Conservation (phyloP, 2,888 invertebrate species). For the Belgica antarctica region DNA sequence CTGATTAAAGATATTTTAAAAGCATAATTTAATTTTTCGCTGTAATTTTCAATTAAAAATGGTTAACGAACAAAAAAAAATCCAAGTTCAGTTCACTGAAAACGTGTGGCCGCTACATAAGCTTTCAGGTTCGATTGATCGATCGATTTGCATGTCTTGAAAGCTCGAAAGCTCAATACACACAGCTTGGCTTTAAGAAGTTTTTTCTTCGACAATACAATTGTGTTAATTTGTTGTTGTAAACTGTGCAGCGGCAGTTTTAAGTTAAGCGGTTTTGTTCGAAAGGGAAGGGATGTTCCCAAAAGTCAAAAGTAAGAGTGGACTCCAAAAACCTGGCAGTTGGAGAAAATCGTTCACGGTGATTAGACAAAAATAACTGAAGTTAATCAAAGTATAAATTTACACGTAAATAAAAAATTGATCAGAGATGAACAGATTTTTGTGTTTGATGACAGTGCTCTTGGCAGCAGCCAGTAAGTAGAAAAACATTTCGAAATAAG, state of each 20-base stretch:
- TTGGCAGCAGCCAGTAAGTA: slow-evolving; percentile 36
- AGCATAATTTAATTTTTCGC: too few relatives aligned
- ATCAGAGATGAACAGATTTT: slow-evolving; percentile 34
- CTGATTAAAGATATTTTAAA: too few relatives aligned
- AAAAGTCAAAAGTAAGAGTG: slow-evolving; percentile 44
- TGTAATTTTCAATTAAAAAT: too few relatives aligned
- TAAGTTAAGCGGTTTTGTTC: neutral
- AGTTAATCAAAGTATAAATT: neutral
- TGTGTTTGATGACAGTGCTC: slow-evolving; percentile 30
- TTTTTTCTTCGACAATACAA: slow-evolving; percentile 12
- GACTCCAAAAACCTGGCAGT: slow-evolving; percentile 43
- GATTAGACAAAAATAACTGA: slow-evolving; percentile 43
- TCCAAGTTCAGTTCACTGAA: too few relatives aligned
- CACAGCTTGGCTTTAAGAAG: slow-evolving; percentile 14
- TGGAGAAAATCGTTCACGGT: slow-evolving; percentile 41
- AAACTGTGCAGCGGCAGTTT: neutral
- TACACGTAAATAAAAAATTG: slow-evolving; percentile 3
- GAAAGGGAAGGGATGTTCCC: slow-evolving; percentile 37
- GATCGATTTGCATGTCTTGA: neutral
- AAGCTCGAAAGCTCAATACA: neutral
- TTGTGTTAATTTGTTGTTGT: slow-evolving; percentile 29
- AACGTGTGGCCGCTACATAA: too few relatives aligned
- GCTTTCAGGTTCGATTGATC: too few relatives aligned
- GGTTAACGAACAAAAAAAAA: too few relatives aligned
- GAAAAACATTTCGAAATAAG: neutral